Base-by-base conservation (phyloP, 2,113 vertebrate species). In the Pao palembangensis region DNA sequence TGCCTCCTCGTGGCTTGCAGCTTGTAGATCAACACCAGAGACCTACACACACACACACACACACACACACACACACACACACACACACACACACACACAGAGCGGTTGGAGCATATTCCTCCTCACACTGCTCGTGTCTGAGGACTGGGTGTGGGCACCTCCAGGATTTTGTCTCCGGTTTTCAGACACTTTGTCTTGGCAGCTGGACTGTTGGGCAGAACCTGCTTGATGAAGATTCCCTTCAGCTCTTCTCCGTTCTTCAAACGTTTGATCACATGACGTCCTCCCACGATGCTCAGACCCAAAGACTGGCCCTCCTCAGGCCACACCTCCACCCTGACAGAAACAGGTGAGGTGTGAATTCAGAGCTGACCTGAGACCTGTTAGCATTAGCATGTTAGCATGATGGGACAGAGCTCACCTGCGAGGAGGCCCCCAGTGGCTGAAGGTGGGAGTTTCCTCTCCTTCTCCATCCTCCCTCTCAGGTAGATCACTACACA, bases 221-320 rank as follows among this genome's bases (percentile, higher is more conserved):
- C 96, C 81, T 99, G 95, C 71, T 98, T 99, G 88, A 99, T 96
- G 85, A 98, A 99, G 85, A 99, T 99, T 6, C 97, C 97, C 87
- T 94, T 95, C 64, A 99, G 93, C 20, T 98, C 96, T 71, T 99
- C 97, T 47, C 97, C 97, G 64, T 98, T 98, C 83, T 92, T 94
- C 71, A 99, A 88, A 11, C 94, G 93, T 81, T 96, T 98, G 91
- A 98, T 98, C 75, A 98, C 86, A 0, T 92, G 92, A 7, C 89
- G 93, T 7, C 97, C 97, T 17, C 97, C 97, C n/a, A 99, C 96
- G 55, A 99, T 99, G 75, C 96, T 99, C 88, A 99, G 94, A 44
- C 97, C 97, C 80, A 99, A 91, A 57, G 95, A 94, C 73, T 93
- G 91, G 0, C 89, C 71, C 6, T 93, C 91, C 51, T 95, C 92